Conservation (phyloP, 2,113 vertebrate species). For the Kryptolebias marmoratus region DNA sequence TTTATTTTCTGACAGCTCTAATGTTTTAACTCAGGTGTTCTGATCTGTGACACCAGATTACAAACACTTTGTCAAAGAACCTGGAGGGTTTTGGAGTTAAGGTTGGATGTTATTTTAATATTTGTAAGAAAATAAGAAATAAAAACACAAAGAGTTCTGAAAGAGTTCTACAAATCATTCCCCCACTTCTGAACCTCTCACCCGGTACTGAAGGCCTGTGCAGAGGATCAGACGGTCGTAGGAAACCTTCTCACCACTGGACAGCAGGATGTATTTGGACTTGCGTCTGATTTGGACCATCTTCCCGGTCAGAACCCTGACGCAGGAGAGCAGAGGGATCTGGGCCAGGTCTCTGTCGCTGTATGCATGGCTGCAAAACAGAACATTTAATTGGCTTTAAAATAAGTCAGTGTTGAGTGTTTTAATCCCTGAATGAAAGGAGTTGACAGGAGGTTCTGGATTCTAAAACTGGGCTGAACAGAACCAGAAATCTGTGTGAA, state of each 20-base stretch:
- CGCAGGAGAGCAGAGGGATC: slow-evolving; percentile 86
- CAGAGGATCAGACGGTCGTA: slow-evolving; percentile 94
- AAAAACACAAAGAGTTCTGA: too few relatives aligned
- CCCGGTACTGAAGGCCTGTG: slow-evolving; percentile 91
- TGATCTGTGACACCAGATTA: too few relatives aligned
- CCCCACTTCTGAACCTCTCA: slow-evolving; percentile 52
- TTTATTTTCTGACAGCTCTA: too few relatives aligned
- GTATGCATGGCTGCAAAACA: slow-evolving; percentile 85
- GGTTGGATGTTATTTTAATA: too few relatives aligned
- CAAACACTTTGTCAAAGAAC: too few relatives aligned
- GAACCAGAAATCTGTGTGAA: not conserved
- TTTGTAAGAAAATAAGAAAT: too few relatives aligned
- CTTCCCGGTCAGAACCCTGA: slow-evolving; percentile 86
- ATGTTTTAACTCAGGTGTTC: too few relatives aligned
- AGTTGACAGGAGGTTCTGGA: not conserved
- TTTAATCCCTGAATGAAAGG: too few relatives aligned
- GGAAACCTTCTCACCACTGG: slow-evolving; percentile 72
- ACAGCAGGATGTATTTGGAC: slow-evolving; percentile 85
- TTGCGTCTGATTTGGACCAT: slow-evolving; percentile 88
- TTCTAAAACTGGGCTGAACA: not conserved
- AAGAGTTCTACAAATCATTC: too few relatives aligned
- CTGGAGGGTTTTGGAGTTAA: too few relatives aligned
- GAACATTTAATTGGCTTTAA: too few relatives aligned
- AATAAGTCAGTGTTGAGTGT: too few relatives aligned
- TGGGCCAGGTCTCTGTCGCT: slow-evolving; percentile 83